Evolutionary conservation across 2,888 invertebrate genomes (phyloP), one percentile per base, ranked within the genome.

Genomic region (Cheilosia scutellata): DNA sequence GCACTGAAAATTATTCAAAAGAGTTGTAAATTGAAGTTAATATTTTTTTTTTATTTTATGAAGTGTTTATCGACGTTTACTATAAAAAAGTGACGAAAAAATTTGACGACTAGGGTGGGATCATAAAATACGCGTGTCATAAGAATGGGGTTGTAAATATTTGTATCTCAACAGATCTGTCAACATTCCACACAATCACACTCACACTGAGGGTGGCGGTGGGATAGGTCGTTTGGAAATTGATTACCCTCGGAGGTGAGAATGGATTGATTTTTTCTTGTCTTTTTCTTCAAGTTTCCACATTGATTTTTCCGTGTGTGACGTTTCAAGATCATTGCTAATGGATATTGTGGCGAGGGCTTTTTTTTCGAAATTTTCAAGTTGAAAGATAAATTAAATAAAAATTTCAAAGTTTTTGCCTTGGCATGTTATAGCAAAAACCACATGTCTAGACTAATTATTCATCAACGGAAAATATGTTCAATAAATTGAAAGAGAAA

Each of bases 31-130:
- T 72, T 51, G 65, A 51, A 27, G 42, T 71, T 37, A 5, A 6
- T 16, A 29, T 31, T 29, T 5, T 37, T 16, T 49, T 58, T 49
- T 51, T 60, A 37, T 27, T 37, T 20, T 49, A 51, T 16, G 20
- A 58, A 31, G 25, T 60, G 44, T 25, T 70, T 75, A 63, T 27
- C 20, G 20, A 11, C 9, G 55, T 76, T 65, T 76, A 33, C n/a
- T 70, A 63, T 25, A 31, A 47, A 16, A 65, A 27, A 63, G 83
- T 84, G 79, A 84, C 40, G 75, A 75, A 79, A 47, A 84, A 47
- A 53, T 63, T 37, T 37, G 37, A 11, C 37, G 68, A 57, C 53
- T 27, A 6, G 16, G 9, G 58, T 16, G 37, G 7, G 6, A 4
- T 20, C n/a, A 20, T 16, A 5, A 4, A 51, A 44, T 74, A 51